A percentile compares a stretch with the other conserved stretches of the same genome.
Conservation (phyloP, 2,888 invertebrate genomes). For the Apocheima hispidaria region DNA sequence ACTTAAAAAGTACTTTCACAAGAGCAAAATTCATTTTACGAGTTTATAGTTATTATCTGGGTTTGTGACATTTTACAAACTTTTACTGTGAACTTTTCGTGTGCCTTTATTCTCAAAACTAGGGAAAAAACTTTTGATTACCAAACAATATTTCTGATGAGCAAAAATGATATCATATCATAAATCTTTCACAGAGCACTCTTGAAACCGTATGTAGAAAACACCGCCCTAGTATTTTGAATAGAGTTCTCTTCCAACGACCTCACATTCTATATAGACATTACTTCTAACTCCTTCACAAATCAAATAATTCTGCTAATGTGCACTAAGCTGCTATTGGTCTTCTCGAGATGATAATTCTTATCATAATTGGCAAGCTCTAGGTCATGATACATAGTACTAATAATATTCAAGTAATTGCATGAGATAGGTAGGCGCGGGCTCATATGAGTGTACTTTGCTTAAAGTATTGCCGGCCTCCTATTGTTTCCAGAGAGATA, state of each 20-base stretch:
- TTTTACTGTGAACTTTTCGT: not conserved
- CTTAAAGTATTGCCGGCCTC: no score
- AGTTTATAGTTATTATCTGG: not conserved
- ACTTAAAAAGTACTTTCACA: slow-evolving; percentile 10
- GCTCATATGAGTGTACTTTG: no score
- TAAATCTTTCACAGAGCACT: slow-evolving; percentile 16
- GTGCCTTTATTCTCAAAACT: not conserved
- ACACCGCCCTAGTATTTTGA: slow-evolving; percentile 19
- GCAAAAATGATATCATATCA: slow-evolving; percentile 14
- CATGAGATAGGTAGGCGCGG: no score
- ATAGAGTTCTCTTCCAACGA: slow-evolving; percentile 13
- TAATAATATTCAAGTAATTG: no score
- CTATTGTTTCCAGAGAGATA: no score
- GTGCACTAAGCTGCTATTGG: no score
- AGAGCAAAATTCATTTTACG: slow-evolving; percentile 7
- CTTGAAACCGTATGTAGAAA: slow-evolving; percentile 11
- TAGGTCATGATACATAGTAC: no score
- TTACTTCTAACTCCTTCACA: not conserved
- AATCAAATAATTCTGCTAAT: not conserved
- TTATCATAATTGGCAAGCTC: no score
- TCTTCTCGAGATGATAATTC: no score
- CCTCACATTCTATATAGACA: not conserved
- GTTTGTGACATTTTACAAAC: not conserved
- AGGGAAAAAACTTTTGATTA: not conserved
- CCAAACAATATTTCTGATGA: slow-evolving; percentile 2